Evolutionary conservation across 2,888 invertebrate species (phyloP).

Genomic region (Ceramica pisi): DNA sequence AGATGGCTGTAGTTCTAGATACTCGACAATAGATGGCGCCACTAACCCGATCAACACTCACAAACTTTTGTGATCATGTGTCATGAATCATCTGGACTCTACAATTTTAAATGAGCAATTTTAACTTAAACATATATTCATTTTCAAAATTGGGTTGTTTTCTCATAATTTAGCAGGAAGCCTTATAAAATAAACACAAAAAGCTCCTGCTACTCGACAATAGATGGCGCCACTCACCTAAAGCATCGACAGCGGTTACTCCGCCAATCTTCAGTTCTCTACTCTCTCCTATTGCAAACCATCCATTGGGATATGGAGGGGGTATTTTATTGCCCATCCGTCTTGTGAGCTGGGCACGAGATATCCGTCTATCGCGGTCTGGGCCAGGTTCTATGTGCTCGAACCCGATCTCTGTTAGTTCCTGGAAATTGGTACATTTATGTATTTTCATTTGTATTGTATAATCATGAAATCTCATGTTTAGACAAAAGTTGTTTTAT

Average conservation of each 20-base stretch:
- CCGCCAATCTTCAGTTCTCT: slow-evolving; percentile 89
- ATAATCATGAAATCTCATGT: too few relatives aligned
- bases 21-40: slow-evolving; percentile 41
- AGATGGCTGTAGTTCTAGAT: background rate
- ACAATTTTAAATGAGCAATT: too few relatives aligned
- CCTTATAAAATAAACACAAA: rapidly evolving
- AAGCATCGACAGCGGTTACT: slow-evolving; percentile 91
- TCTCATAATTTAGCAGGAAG: background rate
- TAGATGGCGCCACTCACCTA: slow-evolving; percentile 88
- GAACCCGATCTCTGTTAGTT: slow-evolving; percentile 87
- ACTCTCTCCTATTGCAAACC: slow-evolving; percentile 95
- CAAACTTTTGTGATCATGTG: too few relatives aligned
- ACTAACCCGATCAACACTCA: background rate
- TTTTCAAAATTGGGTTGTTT: background rate
- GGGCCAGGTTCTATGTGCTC: slow-evolving; percentile 78
- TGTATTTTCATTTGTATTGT: too few relatives aligned
- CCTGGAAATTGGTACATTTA: slow-evolving; percentile 71
- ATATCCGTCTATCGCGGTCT: slow-evolving; percentile 78
- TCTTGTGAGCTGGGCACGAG: slow-evolving; percentile 88
- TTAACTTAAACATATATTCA: background rate
- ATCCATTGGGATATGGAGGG: slow-evolving; percentile 97
- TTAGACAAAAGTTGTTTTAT: too few relatives aligned
- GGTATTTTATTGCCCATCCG: slow-evolving; percentile 92
- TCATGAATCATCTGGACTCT: background rate
- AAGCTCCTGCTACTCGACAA: slow-evolving; percentile 32